Percentiles rank a stretch among this genome's conserved stretches.
Evolutionary conservation across 1,140 invertebrate species (phyloP).

Genomic region (Drosophila murphyi): DNA sequence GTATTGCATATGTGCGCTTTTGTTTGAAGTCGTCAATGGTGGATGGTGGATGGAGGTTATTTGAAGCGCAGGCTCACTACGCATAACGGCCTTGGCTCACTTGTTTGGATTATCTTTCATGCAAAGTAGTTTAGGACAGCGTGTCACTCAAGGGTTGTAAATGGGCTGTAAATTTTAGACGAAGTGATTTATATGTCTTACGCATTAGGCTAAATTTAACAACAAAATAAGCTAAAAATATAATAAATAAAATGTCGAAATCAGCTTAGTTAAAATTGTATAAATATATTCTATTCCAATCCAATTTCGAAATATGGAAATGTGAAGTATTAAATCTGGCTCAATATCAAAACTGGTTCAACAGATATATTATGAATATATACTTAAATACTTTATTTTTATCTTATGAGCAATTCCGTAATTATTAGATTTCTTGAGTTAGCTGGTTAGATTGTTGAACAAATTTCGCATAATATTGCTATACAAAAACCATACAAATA

Average conservation of each 20-base stretch:
- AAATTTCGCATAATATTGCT: neutral
- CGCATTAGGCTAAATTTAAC: neutral
- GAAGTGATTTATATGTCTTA: neutral
- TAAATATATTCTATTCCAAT: no score
- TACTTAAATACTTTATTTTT: neutral
- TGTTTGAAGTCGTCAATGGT: slow-evolving; percentile 14
- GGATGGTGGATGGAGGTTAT: slow-evolving; percentile 30
- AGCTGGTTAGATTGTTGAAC: no score
- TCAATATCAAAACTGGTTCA: no score
- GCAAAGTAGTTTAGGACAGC: slow-evolving; percentile 40
- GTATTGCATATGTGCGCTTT: slow-evolving; percentile 37
- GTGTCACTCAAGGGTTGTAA: slow-evolving; percentile 19
- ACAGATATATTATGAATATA: no score
- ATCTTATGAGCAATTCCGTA: no score
- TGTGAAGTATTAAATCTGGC: no score
- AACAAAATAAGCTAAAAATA: neutral
- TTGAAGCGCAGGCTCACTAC: slow-evolving; percentile 34
- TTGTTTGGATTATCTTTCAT: slow-evolving; percentile 38
- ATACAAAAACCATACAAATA: neutral
- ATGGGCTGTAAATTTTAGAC: neutral
- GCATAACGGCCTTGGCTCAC: slow-evolving; percentile 50
- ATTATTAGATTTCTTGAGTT: neutral
- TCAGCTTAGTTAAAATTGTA: no score
- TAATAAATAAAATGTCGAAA: neutral
- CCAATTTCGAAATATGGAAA: no score